phyloP scores from a whole-genome alignment of 2,888 invertebrate genomes.

The Acanthosepion pharaonis region DNA sequence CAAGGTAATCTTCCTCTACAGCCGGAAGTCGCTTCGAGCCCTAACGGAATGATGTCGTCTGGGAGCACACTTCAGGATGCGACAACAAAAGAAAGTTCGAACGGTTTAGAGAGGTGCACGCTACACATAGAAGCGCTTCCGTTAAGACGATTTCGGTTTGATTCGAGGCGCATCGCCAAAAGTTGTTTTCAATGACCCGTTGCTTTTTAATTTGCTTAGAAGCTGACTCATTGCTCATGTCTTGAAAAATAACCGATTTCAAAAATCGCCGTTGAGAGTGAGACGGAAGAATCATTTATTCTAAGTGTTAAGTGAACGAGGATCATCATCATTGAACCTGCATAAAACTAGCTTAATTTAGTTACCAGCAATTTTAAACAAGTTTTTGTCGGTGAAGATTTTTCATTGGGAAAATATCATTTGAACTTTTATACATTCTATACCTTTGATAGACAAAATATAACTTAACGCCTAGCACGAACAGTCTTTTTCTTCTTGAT shows the following conservation, averaged over 20 bases:
- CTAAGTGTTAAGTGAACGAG: too few species aligned
- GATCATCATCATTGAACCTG: too few species aligned
- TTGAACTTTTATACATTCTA: too few species aligned
- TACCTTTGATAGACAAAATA: too few species aligned
- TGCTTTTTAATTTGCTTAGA: background rate
- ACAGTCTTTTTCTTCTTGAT: too few species aligned
- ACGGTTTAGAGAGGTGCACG: background rate
- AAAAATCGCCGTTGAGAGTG: background rate
- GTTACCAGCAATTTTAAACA: too few species aligned
- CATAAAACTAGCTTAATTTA: too few species aligned
- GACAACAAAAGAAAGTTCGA: background rate
- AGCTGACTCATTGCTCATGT: background rate
- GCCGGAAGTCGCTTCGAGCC: conserved; percentile 11
- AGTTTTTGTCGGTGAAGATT: too few species aligned
- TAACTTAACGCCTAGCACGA: too few species aligned
- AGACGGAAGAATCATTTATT: too few species aligned
- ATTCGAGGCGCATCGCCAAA: background rate
- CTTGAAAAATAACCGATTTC: background rate
- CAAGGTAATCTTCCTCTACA: background rate
- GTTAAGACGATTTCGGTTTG: background rate
- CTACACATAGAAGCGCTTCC: background rate
- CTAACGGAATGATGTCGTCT: background rate
- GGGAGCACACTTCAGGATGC: background rate
- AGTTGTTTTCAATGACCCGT: background rate
- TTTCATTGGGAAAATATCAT: too few species aligned